A percentile compares a stretch with the other conserved stretches of the same genome.
phyloP scores from a whole-genome alignment of 2,797 vertebrate species.

The Calcarius lapponicus region DNA sequence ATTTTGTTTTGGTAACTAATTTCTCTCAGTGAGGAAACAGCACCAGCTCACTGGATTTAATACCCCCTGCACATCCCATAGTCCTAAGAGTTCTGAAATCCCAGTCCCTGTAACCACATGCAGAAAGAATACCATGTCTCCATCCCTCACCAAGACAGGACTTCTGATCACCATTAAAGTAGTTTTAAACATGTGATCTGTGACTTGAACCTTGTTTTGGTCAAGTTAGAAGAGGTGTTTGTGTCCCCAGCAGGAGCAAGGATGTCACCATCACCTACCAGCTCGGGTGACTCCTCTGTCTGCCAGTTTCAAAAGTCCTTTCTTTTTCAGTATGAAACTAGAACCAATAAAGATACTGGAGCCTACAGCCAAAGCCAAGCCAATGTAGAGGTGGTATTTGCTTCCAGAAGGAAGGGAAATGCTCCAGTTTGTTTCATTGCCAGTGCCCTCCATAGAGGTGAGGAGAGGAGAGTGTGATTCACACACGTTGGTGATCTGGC shows the following conservation, averaged over 20 bases:
- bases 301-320: slow-evolving; percentile 80
- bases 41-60: neutral
- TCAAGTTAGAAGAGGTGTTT: neutral
- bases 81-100: neutral
- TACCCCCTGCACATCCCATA: rapidly evolving
- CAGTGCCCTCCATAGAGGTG: neutral
- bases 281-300: slow-evolving; percentile 75
- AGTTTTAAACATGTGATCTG: neutral
- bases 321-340: slow-evolving; percentile 84
- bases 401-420: slow-evolving; percentile 46
- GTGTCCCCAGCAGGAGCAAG: neutral
- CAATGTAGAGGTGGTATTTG: slow-evolving; percentile 72
- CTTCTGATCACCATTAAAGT: neutral
- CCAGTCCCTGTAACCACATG: neutral
- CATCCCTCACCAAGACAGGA: neutral
- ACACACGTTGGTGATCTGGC: slow-evolving; percentile 73
- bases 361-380: slow-evolving; percentile 72
- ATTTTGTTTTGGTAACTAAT: neutral
- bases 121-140: neutral
- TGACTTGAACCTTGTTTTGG: neutral
- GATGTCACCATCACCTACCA: slow-evolving; percentile 64
- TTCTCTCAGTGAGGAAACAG: neutral
- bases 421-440: slow-evolving; percentile 45
- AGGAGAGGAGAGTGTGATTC: neutral
- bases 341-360: slow-evolving; percentile 82